Evolutionary conservation across 2,888 invertebrate species (phyloP).

Genomic region (Pterobdella sp.): DNA sequence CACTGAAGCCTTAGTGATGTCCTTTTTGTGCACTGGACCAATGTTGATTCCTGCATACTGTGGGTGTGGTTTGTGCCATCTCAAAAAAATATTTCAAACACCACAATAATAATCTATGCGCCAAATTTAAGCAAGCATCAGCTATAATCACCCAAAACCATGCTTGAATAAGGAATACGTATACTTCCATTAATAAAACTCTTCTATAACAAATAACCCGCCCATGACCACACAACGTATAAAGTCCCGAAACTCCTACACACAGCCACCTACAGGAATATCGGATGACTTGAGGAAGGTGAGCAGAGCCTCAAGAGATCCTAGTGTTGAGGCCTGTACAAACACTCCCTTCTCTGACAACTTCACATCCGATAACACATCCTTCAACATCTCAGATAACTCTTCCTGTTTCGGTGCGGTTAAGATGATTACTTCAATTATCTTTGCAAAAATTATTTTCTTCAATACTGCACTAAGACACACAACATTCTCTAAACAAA

Average conservation of each 20-base stretch:
- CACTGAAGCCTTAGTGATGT: constrained; percentile 98
- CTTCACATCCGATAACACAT: constrained; percentile 84
- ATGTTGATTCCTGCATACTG: constrained; percentile 96
- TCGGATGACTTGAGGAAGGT: constrained; percentile 48
- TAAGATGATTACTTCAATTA: neutral
- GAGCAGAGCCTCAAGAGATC: constrained; percentile 86
- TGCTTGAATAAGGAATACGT: too few relatives aligned
- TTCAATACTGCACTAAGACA: neutral
- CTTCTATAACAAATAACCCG: too few relatives aligned
- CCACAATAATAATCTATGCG: neutral
- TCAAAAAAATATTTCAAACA: too few relatives aligned
- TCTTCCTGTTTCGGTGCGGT: constrained; percentile 59
- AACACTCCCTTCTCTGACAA: constrained; percentile 70
- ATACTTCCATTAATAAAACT: too few relatives aligned
- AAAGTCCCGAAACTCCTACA: neutral
- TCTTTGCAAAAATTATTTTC: neutral
- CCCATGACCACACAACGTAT: neutral
- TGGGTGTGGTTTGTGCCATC: too few relatives aligned
- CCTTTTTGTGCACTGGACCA: constrained; percentile 96
- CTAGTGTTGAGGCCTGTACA: constrained; percentile 98
- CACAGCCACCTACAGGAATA: constrained; percentile 46
- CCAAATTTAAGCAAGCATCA: neutral
- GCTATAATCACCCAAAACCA: neutral
- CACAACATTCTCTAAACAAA: neutral
- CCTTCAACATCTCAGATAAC: constrained; percentile 75